phyloP scores from a whole-genome alignment of 1,140 invertebrate species.

The Drosophila pandora region DNA sequence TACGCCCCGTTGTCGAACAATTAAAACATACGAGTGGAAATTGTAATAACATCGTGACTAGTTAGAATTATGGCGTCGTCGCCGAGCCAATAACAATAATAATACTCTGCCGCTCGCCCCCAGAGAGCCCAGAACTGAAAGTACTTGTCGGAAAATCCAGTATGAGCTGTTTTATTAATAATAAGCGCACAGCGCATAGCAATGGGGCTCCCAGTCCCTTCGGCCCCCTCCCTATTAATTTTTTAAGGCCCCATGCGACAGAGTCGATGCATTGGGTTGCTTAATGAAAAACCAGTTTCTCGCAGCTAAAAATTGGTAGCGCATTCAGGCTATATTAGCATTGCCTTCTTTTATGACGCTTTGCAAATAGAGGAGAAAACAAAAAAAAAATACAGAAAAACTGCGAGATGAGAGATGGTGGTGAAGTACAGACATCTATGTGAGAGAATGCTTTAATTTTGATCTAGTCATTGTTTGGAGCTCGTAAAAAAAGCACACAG shows the following conservation, averaged over 20 bases:
- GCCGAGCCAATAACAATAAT: slow-evolving; percentile 28
- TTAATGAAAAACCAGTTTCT: slow-evolving; percentile 77
- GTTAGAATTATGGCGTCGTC: slow-evolving; percentile 61
- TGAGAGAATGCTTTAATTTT: slow-evolving; percentile 58
- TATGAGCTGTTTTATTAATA: slow-evolving; percentile 79
- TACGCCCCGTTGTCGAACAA: slow-evolving; percentile 64
- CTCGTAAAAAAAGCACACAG: slow-evolving; percentile 60
- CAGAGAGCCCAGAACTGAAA: background rate
- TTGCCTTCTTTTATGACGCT: slow-evolving; percentile 55
- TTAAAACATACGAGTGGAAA: slow-evolving; percentile 70
- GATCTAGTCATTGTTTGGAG: slow-evolving; percentile 74
- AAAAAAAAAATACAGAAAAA: slow-evolving; percentile 4
- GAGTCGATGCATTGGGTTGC: slow-evolving; percentile 46
- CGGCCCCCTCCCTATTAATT: background rate
- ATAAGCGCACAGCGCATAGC: slow-evolving; percentile 63
- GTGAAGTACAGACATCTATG: slow-evolving; percentile 32
- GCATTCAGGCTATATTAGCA: slow-evolving; percentile 26
- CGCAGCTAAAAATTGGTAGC: slow-evolving; percentile 55
- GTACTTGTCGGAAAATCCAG: slow-evolving; percentile 75
- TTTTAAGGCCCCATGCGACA: slow-evolving; percentile 23
- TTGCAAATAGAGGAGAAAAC: slow-evolving; percentile 48
- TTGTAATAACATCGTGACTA: slow-evolving; percentile 81
- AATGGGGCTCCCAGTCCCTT: background rate
- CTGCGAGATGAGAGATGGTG: slow-evolving; percentile 8
- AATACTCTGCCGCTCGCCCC: background rate